These are phyloP conservation scores for Stigmatopora nigra DNA, from an alignment of 2,113 vertebrate species.

Conservation along the genomic window DNA sequence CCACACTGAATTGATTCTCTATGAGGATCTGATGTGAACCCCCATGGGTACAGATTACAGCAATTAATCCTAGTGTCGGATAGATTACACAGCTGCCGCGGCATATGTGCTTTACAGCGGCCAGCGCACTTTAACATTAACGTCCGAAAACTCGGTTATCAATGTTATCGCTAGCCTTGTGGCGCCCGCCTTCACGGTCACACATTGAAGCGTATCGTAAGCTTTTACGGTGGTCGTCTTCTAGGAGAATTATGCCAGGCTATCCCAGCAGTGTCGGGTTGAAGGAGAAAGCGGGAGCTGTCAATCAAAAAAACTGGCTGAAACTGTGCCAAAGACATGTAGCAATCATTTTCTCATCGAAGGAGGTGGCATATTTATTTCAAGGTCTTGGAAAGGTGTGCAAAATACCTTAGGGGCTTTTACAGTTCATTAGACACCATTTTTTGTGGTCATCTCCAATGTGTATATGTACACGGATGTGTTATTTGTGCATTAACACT, in stretches of 20 bases:
- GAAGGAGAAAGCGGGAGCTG: conserved; percentile 18
- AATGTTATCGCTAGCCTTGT: conserved; percentile 1
- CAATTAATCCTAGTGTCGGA: conserved; percentile 39
- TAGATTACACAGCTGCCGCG: conserved; percentile 39
- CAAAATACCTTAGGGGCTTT: not conserved
- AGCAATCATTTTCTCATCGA: not conserved
- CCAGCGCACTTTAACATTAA: conserved; percentile 28
- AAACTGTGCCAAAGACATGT: conserved; percentile 37
- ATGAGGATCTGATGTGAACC: conserved; percentile 28
- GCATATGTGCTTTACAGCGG: conserved; percentile 45
- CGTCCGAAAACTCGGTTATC: conserved; percentile 16
- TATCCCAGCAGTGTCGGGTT: conserved; percentile 12
- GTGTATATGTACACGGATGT: too few relatives aligned
- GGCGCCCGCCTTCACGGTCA: conserved; percentile 12
- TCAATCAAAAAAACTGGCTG: conserved; percentile 23
- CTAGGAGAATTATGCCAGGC: not conserved
- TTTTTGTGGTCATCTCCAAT: not conserved
- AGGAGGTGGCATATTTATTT: not conserved
- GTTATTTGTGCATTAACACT: too few relatives aligned
- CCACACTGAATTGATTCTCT: conserved; percentile 2
- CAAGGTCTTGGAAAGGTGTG: not conserved
- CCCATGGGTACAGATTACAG: conserved; percentile 50
- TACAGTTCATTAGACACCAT: not conserved
- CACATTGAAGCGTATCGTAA: conserved; percentile 1
- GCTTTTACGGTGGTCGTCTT: not conserved